Evolutionary conservation across 2,113 vertebrate genomes (phyloP), one percentile per base, ranked within the genome.

Genomic region (Rafetus swinhoei): DNA sequence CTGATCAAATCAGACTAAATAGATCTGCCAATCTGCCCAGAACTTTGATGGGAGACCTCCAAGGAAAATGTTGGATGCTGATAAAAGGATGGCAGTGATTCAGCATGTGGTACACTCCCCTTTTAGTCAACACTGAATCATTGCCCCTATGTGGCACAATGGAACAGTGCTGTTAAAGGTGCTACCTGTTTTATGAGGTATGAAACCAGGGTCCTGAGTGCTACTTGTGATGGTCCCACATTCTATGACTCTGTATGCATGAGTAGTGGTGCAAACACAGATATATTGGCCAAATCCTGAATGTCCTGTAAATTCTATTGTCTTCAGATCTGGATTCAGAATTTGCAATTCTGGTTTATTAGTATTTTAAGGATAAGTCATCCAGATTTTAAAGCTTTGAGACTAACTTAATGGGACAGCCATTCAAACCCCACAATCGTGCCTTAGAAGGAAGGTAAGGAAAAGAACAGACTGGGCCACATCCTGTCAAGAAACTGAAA

Each of bases 51-150:
- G 84, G 39, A 54, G 52, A 35, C 32, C 79, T 80, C 62, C 93
- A 95, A 92, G 82, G 84, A 83, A 89, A 96, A 81, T 74, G 32
- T 35, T 0, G 0, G 62, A 55, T 82, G 14, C 24, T 65, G 54
- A 89, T 91, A n/a, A 62, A 90, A 88, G 89, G 87, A 50, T 32
- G 72, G 1, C 72, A 45, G 80, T 91, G 86, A 95, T 19, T 54
- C 88, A 85, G 52, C 1, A 15, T 88, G 22, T 29, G 80, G 52
- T 81, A 82, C 84, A 65, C 27, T 85, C 57, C 80, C 81, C 65
- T 93, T 79, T 93, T 89, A 96, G 27, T 94, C 92, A 97, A 88
- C 82, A 65, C 72, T 6, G 5, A 95, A 59, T 94, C 95, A 95
- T 62, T 92, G 88, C 22, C 81, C 80, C 82, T 77, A 54, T 79